Percentiles rank a stretch among this genome's conserved stretches.
Conservation (phyloP, 2,113 vertebrate species). For the Pseudorectes ferrugineus region DNA sequence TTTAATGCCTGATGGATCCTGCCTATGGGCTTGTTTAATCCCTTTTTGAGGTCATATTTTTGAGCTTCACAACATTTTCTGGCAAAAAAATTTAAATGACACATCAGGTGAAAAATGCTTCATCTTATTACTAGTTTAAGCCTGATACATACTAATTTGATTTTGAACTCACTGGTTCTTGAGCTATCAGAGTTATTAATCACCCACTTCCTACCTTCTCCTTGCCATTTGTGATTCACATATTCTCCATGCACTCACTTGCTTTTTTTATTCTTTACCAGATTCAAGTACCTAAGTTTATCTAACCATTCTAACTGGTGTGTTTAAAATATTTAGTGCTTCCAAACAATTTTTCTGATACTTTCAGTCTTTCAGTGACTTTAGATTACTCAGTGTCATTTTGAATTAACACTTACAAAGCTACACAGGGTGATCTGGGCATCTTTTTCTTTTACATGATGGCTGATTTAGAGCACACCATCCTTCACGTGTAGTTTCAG, state of each 20-base stretch:
- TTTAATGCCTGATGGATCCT: not conserved
- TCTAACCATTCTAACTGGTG: not conserved
- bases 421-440: fast-evolving
- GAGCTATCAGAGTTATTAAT: not conserved
- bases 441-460: not conserved
- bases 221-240: not conserved
- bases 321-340: not conserved
- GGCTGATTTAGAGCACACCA: not conserved
- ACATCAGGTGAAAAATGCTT: not conserved
- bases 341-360: not conserved
- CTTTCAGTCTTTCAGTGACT: not conserved
- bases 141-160: not conserved
- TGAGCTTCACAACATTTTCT: not conserved
- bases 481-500: fast-evolving
- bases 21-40: not conserved
- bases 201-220: not conserved
- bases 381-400: not conserved
- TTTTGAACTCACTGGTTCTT: not conserved
- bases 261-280: not conserved
- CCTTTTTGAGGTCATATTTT: not conserved
- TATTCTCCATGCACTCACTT: not conserved
- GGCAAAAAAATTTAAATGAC: not conserved
- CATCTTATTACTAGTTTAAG: not conserved
- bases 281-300: not conserved
- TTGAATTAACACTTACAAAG: not conserved